Conservation (phyloP, 2,888 invertebrate genomes). For the Eilema depressum region DNA sequence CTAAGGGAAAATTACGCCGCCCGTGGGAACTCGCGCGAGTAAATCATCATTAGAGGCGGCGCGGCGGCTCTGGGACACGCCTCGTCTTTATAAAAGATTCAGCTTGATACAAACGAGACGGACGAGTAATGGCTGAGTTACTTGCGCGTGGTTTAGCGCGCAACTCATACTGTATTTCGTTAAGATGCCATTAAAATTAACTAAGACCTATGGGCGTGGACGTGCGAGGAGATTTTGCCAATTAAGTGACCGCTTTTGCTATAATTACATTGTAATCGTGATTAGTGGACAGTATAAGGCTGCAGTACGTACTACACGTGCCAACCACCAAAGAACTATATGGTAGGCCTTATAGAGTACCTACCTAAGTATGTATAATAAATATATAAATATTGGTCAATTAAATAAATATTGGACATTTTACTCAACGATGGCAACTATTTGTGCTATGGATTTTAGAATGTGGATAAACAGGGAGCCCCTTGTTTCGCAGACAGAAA, state of each 20-base stretch:
- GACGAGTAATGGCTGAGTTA: constrained; percentile 67
- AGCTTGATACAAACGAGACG: constrained; percentile 79
- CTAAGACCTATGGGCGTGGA: constrained; percentile 47
- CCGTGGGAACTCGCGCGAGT: constrained; percentile 77
- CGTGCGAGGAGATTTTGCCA: constrained; percentile 43
- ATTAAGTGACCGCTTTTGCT: constrained; percentile 35
- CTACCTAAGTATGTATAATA: no score
- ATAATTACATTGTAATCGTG: constrained; percentile 36
- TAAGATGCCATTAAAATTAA: constrained; percentile 55
- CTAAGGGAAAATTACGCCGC: constrained; percentile 83
- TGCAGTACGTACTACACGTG: no score
- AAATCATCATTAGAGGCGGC: constrained; percentile 81
- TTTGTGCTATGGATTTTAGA: no score
- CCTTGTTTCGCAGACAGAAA: no score
- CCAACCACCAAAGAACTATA: neutral
- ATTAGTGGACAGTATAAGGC: constrained; percentile 15
- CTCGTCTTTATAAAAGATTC: constrained; percentile 84
- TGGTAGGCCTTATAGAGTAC: neutral
- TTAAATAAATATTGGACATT: no score
- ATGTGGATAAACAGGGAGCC: no score
- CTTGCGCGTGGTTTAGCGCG: constrained; percentile 48
- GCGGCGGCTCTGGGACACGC: constrained; percentile 69
- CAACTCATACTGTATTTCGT: constrained; percentile 51
- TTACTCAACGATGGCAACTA: no score
- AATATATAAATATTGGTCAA: no score